Conservation (phyloP, 2,888 invertebrate genomes). For the Sphaerophoria taeniata region DNA sequence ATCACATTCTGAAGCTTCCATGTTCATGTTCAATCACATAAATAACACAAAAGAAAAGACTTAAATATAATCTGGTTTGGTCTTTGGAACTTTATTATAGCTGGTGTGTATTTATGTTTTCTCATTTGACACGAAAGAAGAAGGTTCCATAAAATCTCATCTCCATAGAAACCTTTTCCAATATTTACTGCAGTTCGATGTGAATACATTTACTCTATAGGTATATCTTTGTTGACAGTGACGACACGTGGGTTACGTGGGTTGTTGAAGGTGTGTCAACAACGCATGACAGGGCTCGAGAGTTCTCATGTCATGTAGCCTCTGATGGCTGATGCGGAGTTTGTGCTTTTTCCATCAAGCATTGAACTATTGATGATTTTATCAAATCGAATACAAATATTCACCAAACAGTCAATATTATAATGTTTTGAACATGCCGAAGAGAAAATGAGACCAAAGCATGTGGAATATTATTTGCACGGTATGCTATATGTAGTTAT, state of each 20-base stretch:
- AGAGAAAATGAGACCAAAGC: too few relatives aligned
- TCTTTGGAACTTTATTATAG: too few relatives aligned
- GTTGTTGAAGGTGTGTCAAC: conserved; percentile 70
- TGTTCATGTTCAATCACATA: too few relatives aligned
- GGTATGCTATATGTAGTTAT: too few relatives aligned
- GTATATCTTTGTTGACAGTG: background rate
- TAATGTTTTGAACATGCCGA: background rate
- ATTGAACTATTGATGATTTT: conserved; percentile 55
- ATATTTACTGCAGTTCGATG: conserved; percentile 50
- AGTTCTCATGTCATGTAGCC: conserved; percentile 48
- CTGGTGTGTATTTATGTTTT: too few relatives aligned
- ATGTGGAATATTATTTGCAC: too few relatives aligned
- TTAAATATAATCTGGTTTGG: too few relatives aligned
- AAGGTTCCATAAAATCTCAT: conserved; percentile 34
- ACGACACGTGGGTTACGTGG: conserved; percentile 29
- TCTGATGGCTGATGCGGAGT: conserved; percentile 10
- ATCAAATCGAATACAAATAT: conserved; percentile 65
- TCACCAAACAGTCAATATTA: conserved; percentile 17
- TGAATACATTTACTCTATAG: background rate
- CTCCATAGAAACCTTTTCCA: conserved; percentile 61
- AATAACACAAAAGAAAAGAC: too few relatives aligned
- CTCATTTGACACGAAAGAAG: too few relatives aligned
- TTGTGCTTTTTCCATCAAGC: conserved; percentile 40
- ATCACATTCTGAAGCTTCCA: too few relatives aligned
- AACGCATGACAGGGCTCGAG: conserved; percentile 55